Percentiles rank a stretch among this genome's conserved stretches.
Conservation (phyloP, 1,140 invertebrate species). For the Grapholita molesta region DNA sequence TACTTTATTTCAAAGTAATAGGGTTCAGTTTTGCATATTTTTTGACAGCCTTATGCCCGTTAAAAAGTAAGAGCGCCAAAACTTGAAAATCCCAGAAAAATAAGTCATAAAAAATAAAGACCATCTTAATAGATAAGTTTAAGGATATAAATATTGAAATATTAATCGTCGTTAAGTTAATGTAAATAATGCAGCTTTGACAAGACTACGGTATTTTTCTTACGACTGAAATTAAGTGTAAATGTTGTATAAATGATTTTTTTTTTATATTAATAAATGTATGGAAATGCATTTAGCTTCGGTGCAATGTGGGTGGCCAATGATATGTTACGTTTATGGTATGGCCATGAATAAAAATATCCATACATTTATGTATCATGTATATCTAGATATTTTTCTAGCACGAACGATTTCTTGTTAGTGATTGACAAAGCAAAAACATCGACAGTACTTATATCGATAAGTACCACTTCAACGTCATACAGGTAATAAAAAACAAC, state of each 20-base stretch:
- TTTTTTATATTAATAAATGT: slow-evolving; percentile 39
- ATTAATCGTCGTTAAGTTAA: slow-evolving; percentile 25
- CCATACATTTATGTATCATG: no score
- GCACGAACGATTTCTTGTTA: no score
- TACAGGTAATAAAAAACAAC: no score
- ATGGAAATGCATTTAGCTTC: slow-evolving; percentile 43
- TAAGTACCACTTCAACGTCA: no score
- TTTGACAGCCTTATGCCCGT: no score
- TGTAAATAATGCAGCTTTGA: slow-evolving; percentile 49
- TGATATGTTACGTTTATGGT: background rate
- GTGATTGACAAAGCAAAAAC: no score
- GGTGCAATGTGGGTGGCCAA: slow-evolving; percentile 40
- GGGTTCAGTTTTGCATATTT: no score
- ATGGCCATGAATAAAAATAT: no score
- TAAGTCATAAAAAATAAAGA: background rate
- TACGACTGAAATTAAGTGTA: slow-evolving; percentile 56
- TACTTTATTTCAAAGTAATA: no score
- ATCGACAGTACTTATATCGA: no score
- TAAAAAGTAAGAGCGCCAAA: no score
- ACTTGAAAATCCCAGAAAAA: background rate
- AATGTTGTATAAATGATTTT: slow-evolving; percentile 50
- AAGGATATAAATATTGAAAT: background rate
- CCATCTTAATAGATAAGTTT: background rate
- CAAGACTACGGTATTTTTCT: slow-evolving; percentile 58
- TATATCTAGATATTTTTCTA: no score